These are phyloP conservation scores for Hyles euphorbiae DNA, from an alignment of 1,140 invertebrate genomes.

Conservation along the genomic window DNA sequence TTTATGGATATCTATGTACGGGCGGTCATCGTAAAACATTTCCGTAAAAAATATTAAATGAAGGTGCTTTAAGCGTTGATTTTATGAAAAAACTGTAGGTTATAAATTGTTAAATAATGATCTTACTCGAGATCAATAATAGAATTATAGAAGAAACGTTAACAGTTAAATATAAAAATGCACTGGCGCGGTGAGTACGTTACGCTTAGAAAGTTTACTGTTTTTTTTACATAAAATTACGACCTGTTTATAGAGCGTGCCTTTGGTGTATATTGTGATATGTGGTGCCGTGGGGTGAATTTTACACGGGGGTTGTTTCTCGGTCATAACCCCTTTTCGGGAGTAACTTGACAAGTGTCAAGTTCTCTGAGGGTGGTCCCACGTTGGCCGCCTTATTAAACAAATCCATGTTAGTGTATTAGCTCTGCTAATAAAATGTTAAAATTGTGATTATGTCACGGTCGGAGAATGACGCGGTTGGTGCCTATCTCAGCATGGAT, in stretches of 20 bases:
- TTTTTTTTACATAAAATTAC: slow-evolving; percentile 44
- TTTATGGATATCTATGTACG: slow-evolving; percentile 61
- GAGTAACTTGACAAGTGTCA: slow-evolving; percentile 67
- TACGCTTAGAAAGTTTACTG: slow-evolving; percentile 69
- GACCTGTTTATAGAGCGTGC: slow-evolving; percentile 45
- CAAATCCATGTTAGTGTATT: slow-evolving; percentile 15
- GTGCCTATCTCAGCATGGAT: slow-evolving; percentile 57
- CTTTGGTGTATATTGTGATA: slow-evolving; percentile 21
- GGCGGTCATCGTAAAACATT: slow-evolving; percentile 65
- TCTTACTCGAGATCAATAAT: slow-evolving; percentile 99
- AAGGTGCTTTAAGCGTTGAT: slow-evolving; percentile 73
- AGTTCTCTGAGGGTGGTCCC: slow-evolving; percentile 63
- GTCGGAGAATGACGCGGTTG: slow-evolving; percentile 44
- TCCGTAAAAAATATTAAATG: slow-evolving; percentile 72
- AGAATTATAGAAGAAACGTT: slow-evolving; percentile 97
- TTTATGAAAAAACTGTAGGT: slow-evolving; percentile 73
- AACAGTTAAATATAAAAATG: slow-evolving; percentile 96
- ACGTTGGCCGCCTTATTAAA: slow-evolving; percentile 52
- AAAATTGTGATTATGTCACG: slow-evolving; percentile 38
- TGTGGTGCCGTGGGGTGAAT: slow-evolving; percentile 10
- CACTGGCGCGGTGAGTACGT: slow-evolving; percentile 91
- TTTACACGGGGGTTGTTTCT: slow-evolving; percentile 18
- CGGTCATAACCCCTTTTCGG: slow-evolving; percentile 50
- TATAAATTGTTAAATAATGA: slow-evolving; percentile 86
- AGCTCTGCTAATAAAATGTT: slow-evolving; percentile 12